Conservation (phyloP, 2,113 vertebrate genomes). For the Semnopithecus entellus region DNA sequence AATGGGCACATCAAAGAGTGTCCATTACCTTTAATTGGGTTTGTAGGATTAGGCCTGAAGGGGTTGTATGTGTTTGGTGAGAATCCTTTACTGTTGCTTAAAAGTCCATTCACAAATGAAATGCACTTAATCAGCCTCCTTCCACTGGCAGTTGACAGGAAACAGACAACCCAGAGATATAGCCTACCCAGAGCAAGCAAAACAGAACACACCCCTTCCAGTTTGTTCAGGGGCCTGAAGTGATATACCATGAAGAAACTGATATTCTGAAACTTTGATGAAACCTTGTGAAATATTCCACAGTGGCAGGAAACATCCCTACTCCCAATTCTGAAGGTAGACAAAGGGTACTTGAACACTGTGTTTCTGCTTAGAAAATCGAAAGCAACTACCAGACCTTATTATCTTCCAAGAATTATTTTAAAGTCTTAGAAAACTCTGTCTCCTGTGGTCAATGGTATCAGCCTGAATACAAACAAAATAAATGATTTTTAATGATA, state of each 20-base stretch:
- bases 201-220: background rate
- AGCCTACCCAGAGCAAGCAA: constrained; percentile 7
- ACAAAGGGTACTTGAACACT: background rate
- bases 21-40: constrained; percentile 15
- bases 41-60: background rate
- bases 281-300: constrained; percentile 53
- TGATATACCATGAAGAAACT: background rate
- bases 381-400: background rate
- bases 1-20: no score
- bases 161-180: background rate
- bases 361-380: constrained; percentile 12
- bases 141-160: background rate
- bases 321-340: background rate
- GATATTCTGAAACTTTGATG: constrained; percentile 40
- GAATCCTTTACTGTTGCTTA: constrained; percentile 11
- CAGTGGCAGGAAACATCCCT: background rate
- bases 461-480: constrained; percentile 39
- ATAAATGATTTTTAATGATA: constrained; percentile 32
- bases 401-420: constrained; percentile 42
- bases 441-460: background rate
- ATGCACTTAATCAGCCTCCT: constrained; percentile 17
- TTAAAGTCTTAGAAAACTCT: constrained; percentile 34
- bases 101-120: constrained; percentile 50
- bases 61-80: background rate
- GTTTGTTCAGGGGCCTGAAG: constrained; percentile 12